phyloP scores from a whole-genome alignment of 2,797 vertebrate species.

The Xenentodon cancila region DNA sequence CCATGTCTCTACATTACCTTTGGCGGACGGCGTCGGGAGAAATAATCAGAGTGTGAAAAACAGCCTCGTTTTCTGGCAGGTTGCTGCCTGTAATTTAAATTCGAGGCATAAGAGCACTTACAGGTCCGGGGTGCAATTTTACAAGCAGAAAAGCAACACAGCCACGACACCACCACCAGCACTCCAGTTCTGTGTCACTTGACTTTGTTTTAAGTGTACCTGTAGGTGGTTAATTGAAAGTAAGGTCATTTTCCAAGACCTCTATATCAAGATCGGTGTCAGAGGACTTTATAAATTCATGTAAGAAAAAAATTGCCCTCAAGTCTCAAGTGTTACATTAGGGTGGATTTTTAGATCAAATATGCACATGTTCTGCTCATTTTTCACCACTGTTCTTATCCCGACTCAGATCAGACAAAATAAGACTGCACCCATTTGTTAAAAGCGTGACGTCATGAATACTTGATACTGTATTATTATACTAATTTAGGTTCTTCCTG shows the following conservation, averaged over 20 bases:
- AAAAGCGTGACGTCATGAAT: too few species aligned
- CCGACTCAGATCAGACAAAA: too few species aligned
- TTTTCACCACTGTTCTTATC: too few species aligned
- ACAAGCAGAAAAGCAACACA: neutral
- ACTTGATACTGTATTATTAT: too few species aligned
- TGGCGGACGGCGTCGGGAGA: neutral
- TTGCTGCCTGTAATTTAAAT: conserved; percentile 1
- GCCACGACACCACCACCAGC: neutral
- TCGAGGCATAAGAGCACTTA: neutral
- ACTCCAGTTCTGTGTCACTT: neutral
- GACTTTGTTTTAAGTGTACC: neutral
- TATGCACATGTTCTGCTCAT: too few species aligned
- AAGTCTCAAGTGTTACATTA: neutral
- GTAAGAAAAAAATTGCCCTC: neutral
- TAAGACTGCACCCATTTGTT: too few species aligned
- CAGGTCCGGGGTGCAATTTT: conserved; percentile 3
- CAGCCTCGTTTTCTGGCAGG: conserved; percentile 3
- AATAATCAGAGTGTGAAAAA: neutral
- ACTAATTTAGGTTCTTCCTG: too few species aligned
- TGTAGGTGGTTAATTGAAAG: neutral
- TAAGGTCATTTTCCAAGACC: neutral
- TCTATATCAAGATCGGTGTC: neutral
- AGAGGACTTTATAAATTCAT: too few species aligned
- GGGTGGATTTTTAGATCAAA: neutral
- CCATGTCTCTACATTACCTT: too few species aligned